phyloP scores from a whole-genome alignment of 1,140 invertebrate genomes.

The Watersipora subatra region DNA sequence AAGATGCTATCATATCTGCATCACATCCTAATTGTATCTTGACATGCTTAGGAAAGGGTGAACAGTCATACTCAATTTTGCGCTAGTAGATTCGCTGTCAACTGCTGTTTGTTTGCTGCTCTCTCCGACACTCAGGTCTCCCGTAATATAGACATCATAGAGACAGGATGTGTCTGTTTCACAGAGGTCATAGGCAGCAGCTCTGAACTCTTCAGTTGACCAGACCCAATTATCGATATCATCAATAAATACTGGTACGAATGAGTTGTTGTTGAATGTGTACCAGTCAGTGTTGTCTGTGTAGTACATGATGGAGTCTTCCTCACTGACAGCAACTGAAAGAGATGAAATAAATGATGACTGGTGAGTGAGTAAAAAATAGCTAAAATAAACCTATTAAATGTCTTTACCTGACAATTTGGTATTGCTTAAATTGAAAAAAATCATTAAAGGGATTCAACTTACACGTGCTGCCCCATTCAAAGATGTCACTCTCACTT shows the following conservation, averaged over 20 bases:
- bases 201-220: not conserved
- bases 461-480: slow-evolving; percentile 10
- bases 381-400: too few relatives aligned
- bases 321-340: not conserved
- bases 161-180: not conserved
- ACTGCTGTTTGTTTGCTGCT: not conserved
- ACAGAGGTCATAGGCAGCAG: not conserved
- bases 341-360: too few relatives aligned
- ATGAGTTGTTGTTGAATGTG: not conserved
- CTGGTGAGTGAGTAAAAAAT: too few relatives aligned
- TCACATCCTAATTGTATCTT: too few relatives aligned
- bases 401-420: too few relatives aligned
- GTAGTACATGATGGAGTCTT: not conserved
- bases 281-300: not conserved
- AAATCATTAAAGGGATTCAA: not conserved
- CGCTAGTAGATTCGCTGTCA: not conserved
- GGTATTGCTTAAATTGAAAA: too few relatives aligned
- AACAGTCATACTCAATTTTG: not conserved
- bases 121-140: not conserved
- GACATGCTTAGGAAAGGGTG: too few relatives aligned
- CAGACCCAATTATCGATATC: not conserved
- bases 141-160: not conserved
- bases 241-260: not conserved
- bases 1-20: too few relatives aligned
- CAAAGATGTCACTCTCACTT: slow-evolving; percentile 5